Conservation (phyloP, 1,140 invertebrate genomes). For the Drosophila ironensis region DNA sequence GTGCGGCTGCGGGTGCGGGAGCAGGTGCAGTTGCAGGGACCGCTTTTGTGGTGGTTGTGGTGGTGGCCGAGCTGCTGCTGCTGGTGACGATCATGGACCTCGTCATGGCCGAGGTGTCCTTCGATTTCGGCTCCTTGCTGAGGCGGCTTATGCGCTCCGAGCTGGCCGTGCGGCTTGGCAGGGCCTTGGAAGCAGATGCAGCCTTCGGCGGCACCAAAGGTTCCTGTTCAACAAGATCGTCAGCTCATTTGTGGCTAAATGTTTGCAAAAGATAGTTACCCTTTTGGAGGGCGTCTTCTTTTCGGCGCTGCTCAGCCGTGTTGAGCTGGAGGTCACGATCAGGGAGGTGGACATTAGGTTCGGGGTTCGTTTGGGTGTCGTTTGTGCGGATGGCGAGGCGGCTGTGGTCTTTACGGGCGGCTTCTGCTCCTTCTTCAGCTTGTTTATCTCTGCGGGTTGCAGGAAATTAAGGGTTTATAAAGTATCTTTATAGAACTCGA, state of each 20-base stretch:
- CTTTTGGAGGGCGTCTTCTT: slow-evolving; percentile 83
- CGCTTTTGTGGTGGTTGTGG: slow-evolving; percentile 13
- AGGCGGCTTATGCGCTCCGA: slow-evolving; percentile 73
- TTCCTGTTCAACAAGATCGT: slow-evolving; percentile 41
- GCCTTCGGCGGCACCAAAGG: slow-evolving; percentile 65
- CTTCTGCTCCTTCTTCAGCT: slow-evolving; percentile 74
- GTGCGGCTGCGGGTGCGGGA: neutral
- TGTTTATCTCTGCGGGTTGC: slow-evolving; percentile 71
- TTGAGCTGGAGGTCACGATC: slow-evolving; percentile 75
- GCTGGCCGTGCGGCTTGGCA: slow-evolving; percentile 68
- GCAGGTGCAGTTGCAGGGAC: slow-evolving; percentile 6
- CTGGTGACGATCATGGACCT: slow-evolving; percentile 69
- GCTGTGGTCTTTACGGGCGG: slow-evolving; percentile 71
- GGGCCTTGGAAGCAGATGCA: slow-evolving; percentile 70
- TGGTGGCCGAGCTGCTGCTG: slow-evolving; percentile 40
- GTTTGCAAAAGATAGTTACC: slow-evolving; percentile 66
- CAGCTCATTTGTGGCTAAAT: neutral
- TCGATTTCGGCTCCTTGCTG: slow-evolving; percentile 58
- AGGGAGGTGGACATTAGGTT: slow-evolving; percentile 80
- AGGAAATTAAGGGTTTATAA: neutral
- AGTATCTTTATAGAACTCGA: neutral
- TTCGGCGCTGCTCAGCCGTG: slow-evolving; percentile 81
- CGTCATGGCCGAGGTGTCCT: slow-evolving; percentile 56
- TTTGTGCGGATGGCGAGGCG: slow-evolving; percentile 75
- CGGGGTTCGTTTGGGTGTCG: slow-evolving; percentile 79